Conservation (phyloP, 92 coral and sea anemone species). For the Parazoanthus atlanticus region DNA sequence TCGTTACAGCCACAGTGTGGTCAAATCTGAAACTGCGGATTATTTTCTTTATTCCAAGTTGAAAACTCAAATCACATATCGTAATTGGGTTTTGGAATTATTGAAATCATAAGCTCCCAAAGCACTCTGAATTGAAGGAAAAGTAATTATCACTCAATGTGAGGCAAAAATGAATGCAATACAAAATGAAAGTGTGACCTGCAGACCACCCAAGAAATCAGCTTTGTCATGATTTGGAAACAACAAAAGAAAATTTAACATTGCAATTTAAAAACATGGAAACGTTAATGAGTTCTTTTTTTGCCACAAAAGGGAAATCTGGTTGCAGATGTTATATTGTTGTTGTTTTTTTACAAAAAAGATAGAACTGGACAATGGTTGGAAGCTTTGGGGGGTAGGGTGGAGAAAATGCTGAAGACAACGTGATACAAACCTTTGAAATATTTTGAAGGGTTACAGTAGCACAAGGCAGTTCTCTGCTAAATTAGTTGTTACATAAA, state of each 20-base stretch:
- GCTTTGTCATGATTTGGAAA: background rate
- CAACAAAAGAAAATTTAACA: background rate
- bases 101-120: background rate
- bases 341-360: background rate
- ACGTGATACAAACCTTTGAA: no score
- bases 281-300: background rate
- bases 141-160: slow-evolving; percentile 19
- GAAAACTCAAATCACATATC: background rate
- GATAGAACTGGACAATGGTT: no score
- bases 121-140: background rate
- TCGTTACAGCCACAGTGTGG: background rate
- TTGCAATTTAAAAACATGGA: background rate
- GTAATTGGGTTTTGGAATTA: background rate
- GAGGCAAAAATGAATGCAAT: background rate
- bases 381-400: no score
- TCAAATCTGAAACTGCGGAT: background rate
- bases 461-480: no score
- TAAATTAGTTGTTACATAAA: no score
- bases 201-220: background rate
- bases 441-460: no score
- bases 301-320: background rate
- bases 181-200: no score
- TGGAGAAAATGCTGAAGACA: no score
- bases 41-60: background rate
- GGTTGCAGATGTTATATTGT: slow-evolving; percentile 10